Conservation (phyloP, 1,140 invertebrate genomes). For the Drosophila orena region DNA sequence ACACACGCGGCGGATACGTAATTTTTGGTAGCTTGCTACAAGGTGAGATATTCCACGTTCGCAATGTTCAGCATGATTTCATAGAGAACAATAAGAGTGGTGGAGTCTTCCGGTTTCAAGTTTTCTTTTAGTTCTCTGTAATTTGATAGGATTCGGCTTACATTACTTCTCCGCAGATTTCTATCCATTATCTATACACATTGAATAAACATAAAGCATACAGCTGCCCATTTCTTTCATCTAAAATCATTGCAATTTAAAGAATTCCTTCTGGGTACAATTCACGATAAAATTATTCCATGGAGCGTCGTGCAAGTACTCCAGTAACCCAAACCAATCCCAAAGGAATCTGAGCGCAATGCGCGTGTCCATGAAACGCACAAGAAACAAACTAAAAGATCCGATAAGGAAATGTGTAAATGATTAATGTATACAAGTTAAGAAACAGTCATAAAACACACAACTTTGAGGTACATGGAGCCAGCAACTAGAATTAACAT, state of each 20-base stretch:
- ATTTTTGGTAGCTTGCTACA: slow-evolving; percentile 25
- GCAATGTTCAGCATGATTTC: not conserved
- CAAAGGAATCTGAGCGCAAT: not conserved
- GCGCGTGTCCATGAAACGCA: not conserved
- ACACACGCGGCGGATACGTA: slow-evolving; percentile 50
- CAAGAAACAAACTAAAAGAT: not conserved
- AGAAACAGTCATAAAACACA: not conserved
- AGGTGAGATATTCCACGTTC: slow-evolving; percentile 10
- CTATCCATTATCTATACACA: not conserved
- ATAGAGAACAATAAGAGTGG: not conserved
- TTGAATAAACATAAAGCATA: not conserved
- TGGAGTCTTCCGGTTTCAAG: not conserved
- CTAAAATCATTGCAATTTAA: not conserved
- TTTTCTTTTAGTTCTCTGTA: not conserved
- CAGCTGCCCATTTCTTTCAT: no score
- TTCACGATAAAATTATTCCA: not conserved
- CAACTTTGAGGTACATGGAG: not conserved
- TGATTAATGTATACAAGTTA: slow-evolving; percentile 5
- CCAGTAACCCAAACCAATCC: not conserved
- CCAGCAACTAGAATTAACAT: slow-evolving; percentile 20
- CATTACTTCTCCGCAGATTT: not conserved
- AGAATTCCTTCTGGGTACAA: not conserved
- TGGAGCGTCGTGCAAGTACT: not conserved
- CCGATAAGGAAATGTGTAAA: slow-evolving; percentile 11
- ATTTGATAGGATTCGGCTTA: no score